Percentiles rank a stretch among this genome's conserved stretches.
These are phyloP conservation scores for Natrix natrix DNA, from an alignment of 2,797 vertebrate genomes.

Conservation along the genomic window DNA sequence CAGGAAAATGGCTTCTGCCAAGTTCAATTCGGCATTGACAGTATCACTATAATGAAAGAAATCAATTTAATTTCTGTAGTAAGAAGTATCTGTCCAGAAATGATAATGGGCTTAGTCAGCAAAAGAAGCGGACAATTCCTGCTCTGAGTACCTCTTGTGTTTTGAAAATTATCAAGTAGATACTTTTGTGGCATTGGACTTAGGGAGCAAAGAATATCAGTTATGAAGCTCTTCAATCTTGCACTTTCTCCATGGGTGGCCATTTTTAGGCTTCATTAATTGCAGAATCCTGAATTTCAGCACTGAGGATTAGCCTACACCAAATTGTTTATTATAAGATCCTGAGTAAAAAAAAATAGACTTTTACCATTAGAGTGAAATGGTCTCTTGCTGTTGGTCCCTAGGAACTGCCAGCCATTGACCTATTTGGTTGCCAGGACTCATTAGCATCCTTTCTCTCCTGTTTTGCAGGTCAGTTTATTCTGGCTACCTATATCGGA, in stretches of 20 bases:
- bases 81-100: neutral
- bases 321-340: constrained; percentile 6
- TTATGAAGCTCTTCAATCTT: neutral
- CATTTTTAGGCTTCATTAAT: neutral
- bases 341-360: constrained; percentile 7
- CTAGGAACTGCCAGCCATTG: constrained; percentile 21
- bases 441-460: neutral
- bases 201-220: neutral
- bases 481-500: constrained; percentile 8
- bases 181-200: neutral
- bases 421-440: neutral
- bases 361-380: constrained; percentile 25
- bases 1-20: neutral
- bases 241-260: neutral
- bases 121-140: neutral
- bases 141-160: neutral
- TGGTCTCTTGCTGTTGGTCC: neutral
- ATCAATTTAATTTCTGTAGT: neutral
- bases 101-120: neutral
- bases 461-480: constrained; percentile 33
- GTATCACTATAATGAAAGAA: neutral
- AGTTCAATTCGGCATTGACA: neutral
- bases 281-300: neutral
- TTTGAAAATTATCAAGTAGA: neutral
- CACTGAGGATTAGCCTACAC: neutral